Conservation (phyloP, 2,113 vertebrate genomes). For the Ctenodactylus gundi region DNA sequence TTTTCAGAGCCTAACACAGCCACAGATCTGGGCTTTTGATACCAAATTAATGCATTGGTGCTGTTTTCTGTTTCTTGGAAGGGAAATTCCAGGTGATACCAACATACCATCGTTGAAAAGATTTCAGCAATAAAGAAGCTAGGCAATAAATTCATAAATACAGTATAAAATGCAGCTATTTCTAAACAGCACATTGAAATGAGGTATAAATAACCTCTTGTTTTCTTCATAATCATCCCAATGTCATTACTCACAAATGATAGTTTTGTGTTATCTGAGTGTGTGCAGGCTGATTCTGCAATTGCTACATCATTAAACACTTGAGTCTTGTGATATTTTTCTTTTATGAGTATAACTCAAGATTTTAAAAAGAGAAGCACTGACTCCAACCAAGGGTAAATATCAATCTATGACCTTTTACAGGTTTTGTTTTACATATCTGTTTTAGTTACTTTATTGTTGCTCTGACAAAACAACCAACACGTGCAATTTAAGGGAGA, state of each 20-base stretch:
- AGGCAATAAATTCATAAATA: not conserved
- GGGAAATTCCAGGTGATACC: not conserved
- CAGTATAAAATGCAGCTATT: constrained; percentile 11
- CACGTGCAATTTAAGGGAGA: too few species aligned
- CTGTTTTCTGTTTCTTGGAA: constrained; percentile 24
- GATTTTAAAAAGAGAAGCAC: constrained; percentile 36
- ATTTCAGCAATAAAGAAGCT: not conserved
- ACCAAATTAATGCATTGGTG: not conserved
- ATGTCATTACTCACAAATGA: constrained; percentile 47
- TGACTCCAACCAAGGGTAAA: constrained; percentile 34
- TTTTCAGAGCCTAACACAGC: not conserved
- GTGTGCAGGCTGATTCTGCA: constrained; percentile 56
- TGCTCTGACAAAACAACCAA: too few species aligned
- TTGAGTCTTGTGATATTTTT: constrained; percentile 44
- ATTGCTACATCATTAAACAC: constrained; percentile 15
- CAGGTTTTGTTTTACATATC: constrained; percentile 54
- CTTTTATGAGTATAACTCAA: constrained; percentile 39
- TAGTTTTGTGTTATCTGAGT: constrained; percentile 53
- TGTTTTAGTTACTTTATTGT: too few species aligned
- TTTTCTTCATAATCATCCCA: constrained; percentile 44
- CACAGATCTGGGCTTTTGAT: not conserved
- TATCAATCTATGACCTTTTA: constrained; percentile 55
- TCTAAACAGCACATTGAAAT: not conserved
- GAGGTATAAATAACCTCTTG: not conserved
- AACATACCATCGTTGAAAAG: not conserved